These are phyloP conservation scores for Chiroxiphia lanceolata DNA, from an alignment of 2,797 vertebrate species.

Conservation along the genomic window DNA sequence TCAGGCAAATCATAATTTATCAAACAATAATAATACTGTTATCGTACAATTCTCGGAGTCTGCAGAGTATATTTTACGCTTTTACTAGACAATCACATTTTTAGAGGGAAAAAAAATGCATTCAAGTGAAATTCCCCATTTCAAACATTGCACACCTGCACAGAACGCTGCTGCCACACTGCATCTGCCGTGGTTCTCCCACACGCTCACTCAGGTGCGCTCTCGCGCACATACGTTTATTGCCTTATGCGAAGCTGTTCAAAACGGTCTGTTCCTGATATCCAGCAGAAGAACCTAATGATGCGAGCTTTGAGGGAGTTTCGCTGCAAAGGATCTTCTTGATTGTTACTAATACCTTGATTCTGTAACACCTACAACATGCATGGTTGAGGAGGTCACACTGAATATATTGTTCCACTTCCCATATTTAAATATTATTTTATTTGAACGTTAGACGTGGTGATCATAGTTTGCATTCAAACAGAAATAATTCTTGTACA, in stretches of 20 bases:
- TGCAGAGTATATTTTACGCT: not conserved
- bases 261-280: conserved; percentile 75
- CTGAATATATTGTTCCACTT: not conserved
- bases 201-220: conserved; percentile 63
- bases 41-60: not conserved
- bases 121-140: not conserved
- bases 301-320: conserved; percentile 78
- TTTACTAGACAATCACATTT: not conserved
- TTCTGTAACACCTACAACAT: conserved; percentile 67
- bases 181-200: not conserved
- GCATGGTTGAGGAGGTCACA: not conserved
- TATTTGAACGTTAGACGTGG: not conserved
- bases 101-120: not conserved
- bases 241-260: conserved; percentile 85
- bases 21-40: not conserved
- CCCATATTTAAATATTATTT: not conserved
- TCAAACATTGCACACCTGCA: conserved; percentile 13
- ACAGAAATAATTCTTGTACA: not conserved
- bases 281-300: conserved; percentile 80
- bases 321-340: conserved; percentile 75
- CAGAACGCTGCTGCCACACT: conserved; percentile 36
- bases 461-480: not conserved
- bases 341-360: conserved; percentile 67
- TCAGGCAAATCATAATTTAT: not conserved
- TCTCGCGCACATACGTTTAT: conserved; percentile 67